These are phyloP conservation scores for Portevinia maculata DNA, from an alignment of 2,888 invertebrate genomes.

Conservation along the genomic window DNA sequence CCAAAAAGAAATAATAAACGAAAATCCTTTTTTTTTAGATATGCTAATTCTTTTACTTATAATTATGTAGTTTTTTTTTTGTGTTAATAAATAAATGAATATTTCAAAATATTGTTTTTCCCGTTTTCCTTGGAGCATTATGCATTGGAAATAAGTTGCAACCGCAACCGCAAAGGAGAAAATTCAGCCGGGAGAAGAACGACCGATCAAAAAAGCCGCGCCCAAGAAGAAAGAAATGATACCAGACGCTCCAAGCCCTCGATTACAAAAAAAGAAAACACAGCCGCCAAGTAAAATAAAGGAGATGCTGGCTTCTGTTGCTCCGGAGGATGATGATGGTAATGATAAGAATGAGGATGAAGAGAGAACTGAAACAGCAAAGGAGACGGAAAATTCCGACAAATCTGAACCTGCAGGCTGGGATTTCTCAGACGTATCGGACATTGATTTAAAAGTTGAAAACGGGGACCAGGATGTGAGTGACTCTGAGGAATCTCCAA, in stretches of 20 bases:
- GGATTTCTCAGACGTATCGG: too few species aligned
- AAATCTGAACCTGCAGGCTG: not conserved
- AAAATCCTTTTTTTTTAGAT: too few species aligned
- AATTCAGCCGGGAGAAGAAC: not conserved
- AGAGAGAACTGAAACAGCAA: not conserved
- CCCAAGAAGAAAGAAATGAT: constrained; percentile 24
- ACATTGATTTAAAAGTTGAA: not conserved
- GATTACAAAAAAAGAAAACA: not conserved
- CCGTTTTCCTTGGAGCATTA: too few species aligned
- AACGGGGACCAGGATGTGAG: not conserved
- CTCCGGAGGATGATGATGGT: not conserved
- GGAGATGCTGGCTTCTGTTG: not conserved
- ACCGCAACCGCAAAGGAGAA: not conserved
- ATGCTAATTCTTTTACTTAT: too few species aligned
- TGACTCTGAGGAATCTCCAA: not conserved
- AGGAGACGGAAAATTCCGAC: not conserved
- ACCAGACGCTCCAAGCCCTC: not conserved
- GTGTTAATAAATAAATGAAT: too few species aligned
- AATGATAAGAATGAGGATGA: not conserved
- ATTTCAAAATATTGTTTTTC: too few species aligned
- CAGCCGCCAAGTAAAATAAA: not conserved
- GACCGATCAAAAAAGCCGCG: not conserved
- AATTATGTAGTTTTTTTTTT: too few species aligned
- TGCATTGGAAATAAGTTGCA: too few species aligned
- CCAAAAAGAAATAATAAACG: too few species aligned